A percentile compares a stretch with the other conserved stretches of the same genome.
Evolutionary conservation across 92 coral and sea anemone genomes (phyloP).

Genomic region (Epizoanthus ramosus): DNA sequence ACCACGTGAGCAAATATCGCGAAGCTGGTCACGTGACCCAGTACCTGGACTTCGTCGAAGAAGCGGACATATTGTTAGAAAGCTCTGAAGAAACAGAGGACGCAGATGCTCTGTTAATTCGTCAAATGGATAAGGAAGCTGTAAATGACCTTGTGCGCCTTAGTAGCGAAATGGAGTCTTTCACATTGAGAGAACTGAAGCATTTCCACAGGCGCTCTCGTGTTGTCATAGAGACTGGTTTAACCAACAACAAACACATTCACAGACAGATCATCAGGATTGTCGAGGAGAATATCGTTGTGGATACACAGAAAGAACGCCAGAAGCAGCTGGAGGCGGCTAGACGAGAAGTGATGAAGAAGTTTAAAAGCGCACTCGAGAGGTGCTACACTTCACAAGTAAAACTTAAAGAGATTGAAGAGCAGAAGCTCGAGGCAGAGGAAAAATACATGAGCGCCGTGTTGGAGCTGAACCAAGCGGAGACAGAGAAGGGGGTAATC

Average conservation of each 20-base stretch:
- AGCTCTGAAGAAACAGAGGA: conserved; percentile 17
- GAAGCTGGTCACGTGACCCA: neutral
- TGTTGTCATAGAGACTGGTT: conserved; percentile 80
- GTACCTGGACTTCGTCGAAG: neutral
- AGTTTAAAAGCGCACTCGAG: conserved; percentile 58
- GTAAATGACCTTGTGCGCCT: conserved; percentile 56
- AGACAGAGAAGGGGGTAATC: conserved; percentile 57
- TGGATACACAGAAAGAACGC: conserved; percentile 48
- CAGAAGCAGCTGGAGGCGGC: conserved; percentile 48
- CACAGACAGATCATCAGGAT: conserved; percentile 68
- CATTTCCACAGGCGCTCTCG: conserved; percentile 74
- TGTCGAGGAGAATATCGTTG: conserved; percentile 58
- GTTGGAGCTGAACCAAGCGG: conserved; percentile 57
- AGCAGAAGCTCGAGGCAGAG: conserved; percentile 67
- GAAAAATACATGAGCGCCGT: conserved; percentile 63
- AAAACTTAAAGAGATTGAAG: conserved; percentile 61
- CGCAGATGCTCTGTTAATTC: conserved; percentile 60
- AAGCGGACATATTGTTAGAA: conserved; percentile 13
- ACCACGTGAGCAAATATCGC: neutral
- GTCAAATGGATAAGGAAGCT: conserved; percentile 72
- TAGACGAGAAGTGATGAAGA: conserved; percentile 52
- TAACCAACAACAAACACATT: conserved; percentile 78
- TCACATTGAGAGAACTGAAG: conserved; percentile 69
- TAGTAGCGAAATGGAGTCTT: conserved; percentile 63
- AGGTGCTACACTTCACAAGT: conserved; percentile 58